These are phyloP conservation scores for Caenorhabditis zanzibari DNA, from an alignment of 2,888 invertebrate genomes.

Conservation along the genomic window DNA sequence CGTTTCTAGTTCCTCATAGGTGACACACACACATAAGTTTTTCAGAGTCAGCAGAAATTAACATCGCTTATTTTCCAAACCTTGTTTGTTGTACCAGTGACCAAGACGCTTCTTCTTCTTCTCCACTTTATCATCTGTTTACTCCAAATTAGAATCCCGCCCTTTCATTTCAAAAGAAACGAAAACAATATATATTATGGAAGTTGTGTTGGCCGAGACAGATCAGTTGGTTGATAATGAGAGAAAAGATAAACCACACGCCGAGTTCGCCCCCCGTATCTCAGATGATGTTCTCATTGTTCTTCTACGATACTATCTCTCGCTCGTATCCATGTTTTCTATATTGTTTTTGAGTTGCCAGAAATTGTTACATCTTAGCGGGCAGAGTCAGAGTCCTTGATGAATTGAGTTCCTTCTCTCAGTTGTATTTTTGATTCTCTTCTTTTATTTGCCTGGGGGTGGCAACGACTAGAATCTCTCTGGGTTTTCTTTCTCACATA, in stretches of 20 bases:
- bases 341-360: conserved; percentile 21
- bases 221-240: conserved; percentile 48
- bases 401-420: conserved; percentile 25
- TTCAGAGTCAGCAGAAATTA: conserved; percentile 29
- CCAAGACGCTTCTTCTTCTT: background rate
- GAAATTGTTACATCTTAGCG: conserved; percentile 41
- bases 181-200: conserved; percentile 46
- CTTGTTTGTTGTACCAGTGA: conserved; percentile 21
- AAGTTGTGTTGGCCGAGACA: conserved; percentile 15
- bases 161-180: conserved; percentile 3
- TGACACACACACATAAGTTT: conserved; percentile 4
- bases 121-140: conserved; percentile 34
- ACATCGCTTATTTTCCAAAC: background rate
- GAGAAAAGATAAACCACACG: conserved; percentile 21
- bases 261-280: conserved; percentile 22
- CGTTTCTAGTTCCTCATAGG: conserved; percentile 1
- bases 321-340: background rate
- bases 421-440: conserved; percentile 7
- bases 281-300: conserved; percentile 4
- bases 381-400: conserved; percentile 26
- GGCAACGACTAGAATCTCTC: conserved; percentile 17
- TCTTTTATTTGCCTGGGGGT: conserved; percentile 11
- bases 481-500: background rate
- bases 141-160: conserved; percentile 22
- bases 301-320: background rate